These are phyloP conservation scores for Drosophila paulistorum DNA, from an alignment of 1,140 invertebrate genomes.

Conservation along the genomic window DNA sequence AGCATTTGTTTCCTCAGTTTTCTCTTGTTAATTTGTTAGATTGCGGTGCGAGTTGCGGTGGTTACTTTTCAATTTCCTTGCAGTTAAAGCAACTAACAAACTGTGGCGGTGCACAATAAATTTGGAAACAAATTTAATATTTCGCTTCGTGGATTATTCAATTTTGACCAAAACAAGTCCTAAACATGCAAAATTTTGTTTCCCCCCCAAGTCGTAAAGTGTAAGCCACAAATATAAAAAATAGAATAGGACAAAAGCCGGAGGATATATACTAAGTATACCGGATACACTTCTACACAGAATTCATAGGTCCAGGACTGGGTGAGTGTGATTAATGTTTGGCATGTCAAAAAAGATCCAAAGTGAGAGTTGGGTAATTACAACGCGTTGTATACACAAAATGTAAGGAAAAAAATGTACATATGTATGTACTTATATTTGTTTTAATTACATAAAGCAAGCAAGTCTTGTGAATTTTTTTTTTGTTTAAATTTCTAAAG, in stretches of 20 bases:
- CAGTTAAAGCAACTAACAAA: constrained; percentile 20
- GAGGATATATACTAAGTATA: neutral
- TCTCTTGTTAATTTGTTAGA: constrained; percentile 47
- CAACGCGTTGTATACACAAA: neutral
- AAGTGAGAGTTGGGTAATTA: neutral
- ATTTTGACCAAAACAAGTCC: constrained; percentile 37
- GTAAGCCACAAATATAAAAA: neutral
- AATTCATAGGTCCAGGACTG: neutral
- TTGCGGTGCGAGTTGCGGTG: constrained; percentile 21
- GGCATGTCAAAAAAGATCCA: neutral
- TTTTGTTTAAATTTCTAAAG: too few species aligned
- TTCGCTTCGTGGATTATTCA: constrained; percentile 23
- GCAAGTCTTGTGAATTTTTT: too few species aligned
- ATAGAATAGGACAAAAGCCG: neutral
- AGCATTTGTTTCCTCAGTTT: constrained; percentile 25
- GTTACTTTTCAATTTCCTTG: constrained; percentile 45
- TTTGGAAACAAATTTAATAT: constrained; percentile 41
- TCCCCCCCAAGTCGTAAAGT: constrained; percentile 22
- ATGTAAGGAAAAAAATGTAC: neutral
- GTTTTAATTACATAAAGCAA: too few species aligned
- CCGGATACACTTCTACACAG: neutral
- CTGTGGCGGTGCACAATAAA: constrained; percentile 35
- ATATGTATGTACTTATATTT: too few species aligned
- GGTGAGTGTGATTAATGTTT: constrained; percentile 2
- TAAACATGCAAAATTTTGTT: constrained; percentile 43